Percentiles rank a stretch among this genome's conserved stretches.
These are phyloP conservation scores for Tanypteryx hageni DNA, from an alignment of 2,888 invertebrate genomes.

Conservation along the genomic window DNA sequence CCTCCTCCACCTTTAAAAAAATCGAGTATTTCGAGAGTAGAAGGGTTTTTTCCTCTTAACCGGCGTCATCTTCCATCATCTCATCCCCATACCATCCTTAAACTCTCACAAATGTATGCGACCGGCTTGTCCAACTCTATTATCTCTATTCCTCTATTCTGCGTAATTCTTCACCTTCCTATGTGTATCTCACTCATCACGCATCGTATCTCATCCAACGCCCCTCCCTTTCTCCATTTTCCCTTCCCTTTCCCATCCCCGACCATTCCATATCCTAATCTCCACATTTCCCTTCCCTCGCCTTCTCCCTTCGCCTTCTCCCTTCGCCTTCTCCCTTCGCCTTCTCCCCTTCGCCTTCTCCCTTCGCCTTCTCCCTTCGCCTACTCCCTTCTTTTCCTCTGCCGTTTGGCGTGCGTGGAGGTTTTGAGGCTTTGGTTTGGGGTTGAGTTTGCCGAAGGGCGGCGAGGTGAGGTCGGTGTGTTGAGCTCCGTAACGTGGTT, in stretches of 20 bases:
- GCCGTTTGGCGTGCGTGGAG: background rate
- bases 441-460: background rate
- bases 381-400: background rate
- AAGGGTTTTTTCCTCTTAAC: background rate
- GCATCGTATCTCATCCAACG: background rate
- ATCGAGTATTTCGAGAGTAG: background rate
- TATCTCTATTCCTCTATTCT: too few species aligned
- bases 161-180: background rate
- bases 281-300: background rate
- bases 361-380: background rate
- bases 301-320: background rate
- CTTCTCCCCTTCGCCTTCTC: background rate
- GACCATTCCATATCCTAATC: background rate
- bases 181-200: background rate
- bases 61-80: background rate
- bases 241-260: background rate
- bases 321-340: background rate
- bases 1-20: too few species aligned
- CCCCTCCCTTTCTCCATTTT: background rate
- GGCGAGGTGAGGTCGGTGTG: background rate
- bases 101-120: background rate
- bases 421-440: background rate
- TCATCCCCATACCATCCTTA: background rate
- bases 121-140: background rate
- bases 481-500: slow-evolving; percentile 37